Evolutionary conservation across 1,140 invertebrate genomes (phyloP).

Genomic region (Musca domestica): DNA sequence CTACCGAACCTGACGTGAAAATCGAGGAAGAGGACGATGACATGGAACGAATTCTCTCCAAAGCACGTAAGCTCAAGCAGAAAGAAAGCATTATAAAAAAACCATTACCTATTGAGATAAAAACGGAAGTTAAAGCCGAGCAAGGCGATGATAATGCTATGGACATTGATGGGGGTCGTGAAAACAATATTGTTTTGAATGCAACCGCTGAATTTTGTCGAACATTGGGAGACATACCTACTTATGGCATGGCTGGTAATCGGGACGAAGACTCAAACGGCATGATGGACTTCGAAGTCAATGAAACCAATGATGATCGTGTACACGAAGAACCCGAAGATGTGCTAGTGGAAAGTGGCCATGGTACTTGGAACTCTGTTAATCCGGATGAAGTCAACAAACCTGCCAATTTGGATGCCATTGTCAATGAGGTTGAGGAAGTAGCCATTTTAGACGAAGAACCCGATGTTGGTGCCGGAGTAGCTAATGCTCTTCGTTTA

Average conservation of each 20-base stretch:
- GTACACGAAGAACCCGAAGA: slow-evolving; percentile 31
- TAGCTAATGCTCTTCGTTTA: slow-evolving; percentile 87
- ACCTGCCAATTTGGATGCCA: slow-evolving; percentile 45
- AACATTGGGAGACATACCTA: slow-evolving; percentile 92
- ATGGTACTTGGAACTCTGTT: slow-evolving; percentile 57
- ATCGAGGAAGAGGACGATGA: slow-evolving; percentile 69
- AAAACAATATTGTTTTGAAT: slow-evolving; percentile 74
- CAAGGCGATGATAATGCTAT: slow-evolving; percentile 38
- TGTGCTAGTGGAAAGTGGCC: slow-evolving; percentile 31
- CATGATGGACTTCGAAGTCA: slow-evolving; percentile 61
- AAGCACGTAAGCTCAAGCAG: slow-evolving; percentile 72
- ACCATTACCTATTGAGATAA: slow-evolving; percentile 53
- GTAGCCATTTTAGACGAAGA: slow-evolving; percentile 89
- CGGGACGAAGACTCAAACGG: slow-evolving; percentile 80
- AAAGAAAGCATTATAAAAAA: slow-evolving; percentile 55
- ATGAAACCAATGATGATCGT: slow-evolving; percentile 39
- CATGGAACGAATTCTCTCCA: slow-evolving; percentile 70
- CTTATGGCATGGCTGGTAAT: slow-evolving; percentile 85
- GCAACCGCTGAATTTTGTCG: slow-evolving; percentile 96
- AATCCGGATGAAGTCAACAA: slow-evolving; percentile 54
- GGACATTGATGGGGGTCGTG: slow-evolving; percentile 22
- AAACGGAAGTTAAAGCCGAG: slow-evolving; percentile 55
- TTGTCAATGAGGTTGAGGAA: slow-evolving; percentile 56
- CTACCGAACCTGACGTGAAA: slow-evolving; percentile 56
- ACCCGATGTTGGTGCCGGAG: slow-evolving; percentile 87